Percentiles rank a stretch among this genome's conserved stretches.
These are phyloP conservation scores for Chaetodon auriga DNA, from an alignment of 2,113 vertebrate species.

Conservation along the genomic window DNA sequence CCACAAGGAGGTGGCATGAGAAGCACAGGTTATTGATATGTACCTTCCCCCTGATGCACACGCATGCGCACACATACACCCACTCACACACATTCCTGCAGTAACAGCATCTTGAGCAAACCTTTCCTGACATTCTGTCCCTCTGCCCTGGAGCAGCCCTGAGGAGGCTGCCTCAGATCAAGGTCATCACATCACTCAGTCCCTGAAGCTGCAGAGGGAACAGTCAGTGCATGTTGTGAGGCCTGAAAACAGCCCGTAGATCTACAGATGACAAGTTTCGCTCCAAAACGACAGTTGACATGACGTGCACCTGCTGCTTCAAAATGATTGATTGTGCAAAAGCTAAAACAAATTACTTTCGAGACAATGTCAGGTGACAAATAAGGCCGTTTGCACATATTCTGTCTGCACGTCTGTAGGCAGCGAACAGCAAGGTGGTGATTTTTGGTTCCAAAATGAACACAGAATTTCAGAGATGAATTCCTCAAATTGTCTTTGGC, in stretches of 20 bases:
- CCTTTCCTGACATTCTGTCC: conserved; percentile 69
- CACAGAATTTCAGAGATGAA: conserved; percentile 24
- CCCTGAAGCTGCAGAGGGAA: conserved; percentile 38
- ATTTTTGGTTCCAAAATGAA: conserved; percentile 19
- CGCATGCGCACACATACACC: neutral
- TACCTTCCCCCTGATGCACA: neutral
- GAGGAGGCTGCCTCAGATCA: conserved; percentile 67
- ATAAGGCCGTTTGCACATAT: neutral
- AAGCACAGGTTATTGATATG: conserved; percentile 32
- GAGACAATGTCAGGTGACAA: neutral
- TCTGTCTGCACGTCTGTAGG: neutral
- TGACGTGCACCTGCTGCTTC: conserved; percentile 50
- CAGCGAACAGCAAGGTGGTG: neutral
- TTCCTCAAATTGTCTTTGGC: conserved; percentile 58
- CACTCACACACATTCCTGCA: conserved; percentile 35
- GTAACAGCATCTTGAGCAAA: conserved; percentile 64
- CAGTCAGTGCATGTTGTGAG: conserved; percentile 29
- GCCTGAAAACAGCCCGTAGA: conserved; percentile 20
- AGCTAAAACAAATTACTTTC: conserved; percentile 26
- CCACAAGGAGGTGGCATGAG: neutral
- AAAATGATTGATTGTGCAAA: conserved; percentile 31
- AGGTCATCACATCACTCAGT: conserved; percentile 47
- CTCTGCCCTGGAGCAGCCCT: conserved; percentile 71
- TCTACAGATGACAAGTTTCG: conserved; percentile 22
- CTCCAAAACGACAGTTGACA: conserved; percentile 28